phyloP scores from a whole-genome alignment of 2,113 vertebrate species.

The Otus sunia region DNA sequence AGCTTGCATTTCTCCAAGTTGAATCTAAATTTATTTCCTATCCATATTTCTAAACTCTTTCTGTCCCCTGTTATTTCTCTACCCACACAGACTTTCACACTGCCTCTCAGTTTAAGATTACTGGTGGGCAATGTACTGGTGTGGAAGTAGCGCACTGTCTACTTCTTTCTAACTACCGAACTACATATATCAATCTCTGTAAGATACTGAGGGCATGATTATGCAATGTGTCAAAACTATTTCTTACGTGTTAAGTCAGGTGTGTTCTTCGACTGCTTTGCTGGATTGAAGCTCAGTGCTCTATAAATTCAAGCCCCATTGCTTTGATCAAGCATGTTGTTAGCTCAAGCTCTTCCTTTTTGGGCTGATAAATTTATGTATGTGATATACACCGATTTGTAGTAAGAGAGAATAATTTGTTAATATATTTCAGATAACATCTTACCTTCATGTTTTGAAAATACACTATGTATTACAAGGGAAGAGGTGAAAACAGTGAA shows the following conservation, averaged over 20 bases:
- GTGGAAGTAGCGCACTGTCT: conserved; percentile 59
- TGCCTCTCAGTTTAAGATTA: conserved; percentile 62
- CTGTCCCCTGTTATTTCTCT: conserved; percentile 69
- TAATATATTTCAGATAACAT: not conserved
- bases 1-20: conserved; percentile 1
- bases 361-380: not conserved
- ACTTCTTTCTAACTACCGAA: conserved; percentile 9
- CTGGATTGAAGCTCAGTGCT: not conserved
- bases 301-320: not conserved
- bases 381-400: not conserved
- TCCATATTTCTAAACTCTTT: conserved; percentile 61
- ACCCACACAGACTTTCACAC: conserved; percentile 67
- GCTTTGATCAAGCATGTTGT: not conserved
- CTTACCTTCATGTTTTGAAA: not conserved
- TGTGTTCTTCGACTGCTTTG: not conserved
- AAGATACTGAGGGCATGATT: not conserved
- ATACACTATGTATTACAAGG: not conserved
- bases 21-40: conserved; percentile 60
- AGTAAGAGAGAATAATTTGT: not conserved
- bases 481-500: not conserved
- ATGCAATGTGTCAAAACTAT: conserved; percentile 2
- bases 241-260: not conserved
- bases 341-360: not conserved
- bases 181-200: not conserved
- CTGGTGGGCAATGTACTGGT: conserved; percentile 61